Evolutionary conservation across 2,797 vertebrate species (phyloP), one percentile per base, ranked within the genome.

Genomic region (Serranus cabrilla): DNA sequence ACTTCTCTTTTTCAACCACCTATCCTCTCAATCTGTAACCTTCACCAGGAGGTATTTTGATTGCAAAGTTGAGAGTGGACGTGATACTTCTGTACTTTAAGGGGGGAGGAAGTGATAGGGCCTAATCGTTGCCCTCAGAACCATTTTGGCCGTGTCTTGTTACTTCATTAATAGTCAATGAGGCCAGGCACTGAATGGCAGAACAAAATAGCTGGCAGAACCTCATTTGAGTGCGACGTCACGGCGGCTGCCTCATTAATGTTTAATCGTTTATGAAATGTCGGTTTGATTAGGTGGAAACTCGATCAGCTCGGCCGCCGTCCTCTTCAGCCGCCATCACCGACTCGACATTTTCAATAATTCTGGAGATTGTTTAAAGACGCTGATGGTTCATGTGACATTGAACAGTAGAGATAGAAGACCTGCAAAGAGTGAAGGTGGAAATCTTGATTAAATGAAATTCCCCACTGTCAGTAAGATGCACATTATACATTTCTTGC

Each of bases 131-230:
- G 66, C 76, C 73, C 84, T 77, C 79, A 60, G 76, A 87, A 83
- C 74, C 66, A 71, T 76, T 90, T 81, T 72, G 70, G 63, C 66
- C 42, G 83, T 64, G 84, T 94, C 89, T 67, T 71, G 47, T 93
- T 94, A 82, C 91, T 76, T 92, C 86, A 92, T 94, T 70, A 91
- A 91, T 91, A 93, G 86, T 37, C 73, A 78, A 94, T 91, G 80
- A 93, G 77, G 59, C 47, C 56, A 10, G 20, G 66, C 31, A 65
- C 85, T 79, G 83, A 91, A 87, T 56, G 63, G 83, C 46, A 77
- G 75, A 87, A 84, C 81, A 90, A 89, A 91, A 91, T 68, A 52
- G 67, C 78, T 42, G 65, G 70, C 68, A 59, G 75, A 78, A 68
- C 50, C 81, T 86, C 60, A 63, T 67, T 71, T 55, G 47, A 77